Evolutionary conservation across 2,888 invertebrate species (phyloP), one percentile per base, ranked within the genome.

Genomic region (Bruchidius siliquastri): DNA sequence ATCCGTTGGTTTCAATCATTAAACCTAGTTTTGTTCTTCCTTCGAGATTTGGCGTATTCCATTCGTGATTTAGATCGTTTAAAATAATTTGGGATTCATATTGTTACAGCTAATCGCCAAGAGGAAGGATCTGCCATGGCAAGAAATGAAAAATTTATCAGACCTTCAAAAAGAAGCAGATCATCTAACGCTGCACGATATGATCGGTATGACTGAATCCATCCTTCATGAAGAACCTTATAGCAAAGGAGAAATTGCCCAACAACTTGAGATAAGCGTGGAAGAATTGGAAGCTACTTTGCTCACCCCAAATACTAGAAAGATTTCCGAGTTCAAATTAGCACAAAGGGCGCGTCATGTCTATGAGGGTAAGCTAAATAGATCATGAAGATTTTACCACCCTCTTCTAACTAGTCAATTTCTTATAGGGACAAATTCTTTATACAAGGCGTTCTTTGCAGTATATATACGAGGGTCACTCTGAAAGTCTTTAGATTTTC

Each of bases 331-430:
- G 79, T 95, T 96, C 83, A 94, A 96, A 86, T 88, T 99, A 66
- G 90, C 90, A 77, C 93, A 97, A 83, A 91, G 99, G 78, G 96
- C 97, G 2, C 87, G 93, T 30, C 99, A 99, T 85, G 98, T 99
- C 20, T 93, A 93, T 81, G 90, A 92, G 89, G 93, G 93, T 92
- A 85, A 85, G 83, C 76, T 13, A 6, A 21, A 67, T 67, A 20
- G 4, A 67, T 10, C 67, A 21, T n/a, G n/a, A n/a, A n/a, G n/a
- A n/a, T n/a, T n/a, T n/a, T n/a, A n/a, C n/a, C n/a, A n/a, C n/a
- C n/a, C n/a, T n/a, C n/a, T n/a, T n/a, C n/a, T n/a, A n/a, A n/a
- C n/a, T n/a, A n/a, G n/a, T n/a, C n/a, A n/a, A n/a, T n/a, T n/a
- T n/a, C n/a, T n/a, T n/a, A n/a, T n/a, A n/a, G n/a, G n/a, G n/a